These are phyloP conservation scores for Dipodomys stephensi DNA, from an alignment of 2,113 vertebrate species.

Conservation along the genomic window DNA sequence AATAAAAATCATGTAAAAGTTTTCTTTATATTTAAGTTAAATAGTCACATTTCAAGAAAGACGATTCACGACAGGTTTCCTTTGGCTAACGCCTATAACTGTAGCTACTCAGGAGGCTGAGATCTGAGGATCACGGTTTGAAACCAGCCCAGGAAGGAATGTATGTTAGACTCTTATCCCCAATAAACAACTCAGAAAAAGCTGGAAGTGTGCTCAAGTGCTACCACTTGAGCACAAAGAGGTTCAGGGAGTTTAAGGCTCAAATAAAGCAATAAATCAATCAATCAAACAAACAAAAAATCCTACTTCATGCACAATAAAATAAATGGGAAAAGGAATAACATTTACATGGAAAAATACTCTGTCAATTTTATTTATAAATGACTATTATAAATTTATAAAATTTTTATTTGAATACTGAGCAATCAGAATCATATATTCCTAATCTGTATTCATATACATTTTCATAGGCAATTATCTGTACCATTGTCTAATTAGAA, in stretches of 20 bases:
- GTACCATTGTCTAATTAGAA: conserved; percentile 69
- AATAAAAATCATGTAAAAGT: not conserved
- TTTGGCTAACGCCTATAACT: too few relatives aligned
- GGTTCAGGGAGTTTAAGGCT: too few relatives aligned
- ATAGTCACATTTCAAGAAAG: conserved; percentile 38
- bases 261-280: too few relatives aligned
- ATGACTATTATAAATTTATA: not conserved
- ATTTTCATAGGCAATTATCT: conserved; percentile 68
- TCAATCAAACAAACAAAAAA: too few relatives aligned
- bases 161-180: too few relatives aligned
- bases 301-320: not conserved
- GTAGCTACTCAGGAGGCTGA: too few relatives aligned
- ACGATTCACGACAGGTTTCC: too few relatives aligned
- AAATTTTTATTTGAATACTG: conserved; percentile 52
- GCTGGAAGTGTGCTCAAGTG: too few relatives aligned
- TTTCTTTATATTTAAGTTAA: not conserved
- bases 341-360: not conserved
- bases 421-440: conserved; percentile 44
- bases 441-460: conserved; percentile 55
- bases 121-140: too few relatives aligned
- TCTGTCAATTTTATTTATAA: conserved; percentile 32
- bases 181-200: too few relatives aligned
- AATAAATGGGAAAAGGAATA: not conserved
- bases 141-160: too few relatives aligned
- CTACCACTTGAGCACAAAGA: too few relatives aligned